Evolutionary conservation across 2,113 vertebrate genomes (phyloP).

Genomic region (Dascyllus trimaculatus): DNA sequence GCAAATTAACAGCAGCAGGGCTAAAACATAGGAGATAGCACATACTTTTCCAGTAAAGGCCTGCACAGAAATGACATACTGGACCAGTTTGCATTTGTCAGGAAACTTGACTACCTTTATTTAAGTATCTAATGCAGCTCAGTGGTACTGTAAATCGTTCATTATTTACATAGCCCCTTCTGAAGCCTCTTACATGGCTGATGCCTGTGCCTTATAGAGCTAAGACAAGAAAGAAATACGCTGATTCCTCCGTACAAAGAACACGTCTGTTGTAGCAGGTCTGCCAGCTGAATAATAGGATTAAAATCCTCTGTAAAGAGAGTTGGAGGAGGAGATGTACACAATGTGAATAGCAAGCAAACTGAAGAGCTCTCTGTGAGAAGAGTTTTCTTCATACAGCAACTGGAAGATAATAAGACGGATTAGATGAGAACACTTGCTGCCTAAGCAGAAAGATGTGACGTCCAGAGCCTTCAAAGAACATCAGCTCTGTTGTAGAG

Average conservation of each 20-base stretch:
- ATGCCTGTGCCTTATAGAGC: slow-evolving; percentile 5
- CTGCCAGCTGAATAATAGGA: slow-evolving; percentile 50
- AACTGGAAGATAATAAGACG: slow-evolving; percentile 18
- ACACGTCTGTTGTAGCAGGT: slow-evolving; percentile 29
- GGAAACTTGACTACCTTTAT: slow-evolving; percentile 1
- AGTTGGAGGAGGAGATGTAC: not conserved
- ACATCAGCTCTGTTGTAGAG: not conserved
- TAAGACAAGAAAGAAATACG: slow-evolving; percentile 12
- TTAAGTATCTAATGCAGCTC: not conserved
- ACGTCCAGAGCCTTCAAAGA: slow-evolving; percentile 27
- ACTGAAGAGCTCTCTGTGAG: slow-evolving; percentile 9
- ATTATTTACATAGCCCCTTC: not conserved
- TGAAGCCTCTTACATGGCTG: slow-evolving; percentile 27
- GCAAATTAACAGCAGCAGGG: not conserved
- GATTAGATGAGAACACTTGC: slow-evolving; percentile 17
- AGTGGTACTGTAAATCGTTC: slow-evolving; percentile 5
- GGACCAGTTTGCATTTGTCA: not conserved
- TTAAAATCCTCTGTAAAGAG: slow-evolving; percentile 25
- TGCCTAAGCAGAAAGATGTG: slow-evolving; percentile 10
- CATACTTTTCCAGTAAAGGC: not conserved
- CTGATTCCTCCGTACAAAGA: slow-evolving; percentile 25
- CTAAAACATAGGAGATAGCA: not conserved
- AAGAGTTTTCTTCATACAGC: slow-evolving; percentile 21
- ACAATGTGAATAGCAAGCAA: not conserved
- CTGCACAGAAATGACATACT: not conserved